These are phyloP conservation scores for Sphaerodactylus townsendi DNA, from an alignment of 2,113 vertebrate species.

Conservation along the genomic window DNA sequence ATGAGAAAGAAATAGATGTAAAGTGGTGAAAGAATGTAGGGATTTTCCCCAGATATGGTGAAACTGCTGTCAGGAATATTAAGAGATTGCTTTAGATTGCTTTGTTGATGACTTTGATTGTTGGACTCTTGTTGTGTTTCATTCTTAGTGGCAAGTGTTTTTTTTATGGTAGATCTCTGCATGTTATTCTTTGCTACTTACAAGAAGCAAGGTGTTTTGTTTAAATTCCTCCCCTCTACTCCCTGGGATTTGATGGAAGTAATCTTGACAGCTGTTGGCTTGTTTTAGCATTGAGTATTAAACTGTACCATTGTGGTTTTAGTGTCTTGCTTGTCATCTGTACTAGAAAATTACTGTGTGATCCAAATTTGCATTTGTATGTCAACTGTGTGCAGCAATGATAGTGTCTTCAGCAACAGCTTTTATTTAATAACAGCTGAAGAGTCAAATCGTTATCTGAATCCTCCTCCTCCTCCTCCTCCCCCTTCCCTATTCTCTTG, in stretches of 20 bases:
- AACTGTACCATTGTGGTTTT: not conserved
- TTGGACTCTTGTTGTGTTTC: not conserved
- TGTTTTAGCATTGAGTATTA: constrained; percentile 3
- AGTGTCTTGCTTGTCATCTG: not conserved
- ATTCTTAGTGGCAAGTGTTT: not conserved
- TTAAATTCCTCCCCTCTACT: not conserved
- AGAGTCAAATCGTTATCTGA: not conserved
- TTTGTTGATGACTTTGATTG: not conserved
- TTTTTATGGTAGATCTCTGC: not conserved
- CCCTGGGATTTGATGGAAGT: not conserved
- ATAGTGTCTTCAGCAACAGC: not conserved
- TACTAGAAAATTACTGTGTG: not conserved
- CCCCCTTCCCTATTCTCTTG: not conserved
- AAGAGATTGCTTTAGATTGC: no score
- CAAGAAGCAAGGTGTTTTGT: not conserved
- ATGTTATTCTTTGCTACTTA: not conserved
- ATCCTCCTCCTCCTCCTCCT: no score
- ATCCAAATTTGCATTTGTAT: fast-evolving
- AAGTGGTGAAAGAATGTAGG: not conserved
- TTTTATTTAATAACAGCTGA: not conserved
- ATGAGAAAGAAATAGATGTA: not conserved
- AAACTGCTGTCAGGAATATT: not conserved
- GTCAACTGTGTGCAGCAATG: not conserved
- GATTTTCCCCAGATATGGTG: not conserved
- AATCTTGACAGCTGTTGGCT: not conserved